These are phyloP conservation scores for Netelia inedita DNA, from an alignment of 2,888 invertebrate species.

Conservation along the genomic window DNA sequence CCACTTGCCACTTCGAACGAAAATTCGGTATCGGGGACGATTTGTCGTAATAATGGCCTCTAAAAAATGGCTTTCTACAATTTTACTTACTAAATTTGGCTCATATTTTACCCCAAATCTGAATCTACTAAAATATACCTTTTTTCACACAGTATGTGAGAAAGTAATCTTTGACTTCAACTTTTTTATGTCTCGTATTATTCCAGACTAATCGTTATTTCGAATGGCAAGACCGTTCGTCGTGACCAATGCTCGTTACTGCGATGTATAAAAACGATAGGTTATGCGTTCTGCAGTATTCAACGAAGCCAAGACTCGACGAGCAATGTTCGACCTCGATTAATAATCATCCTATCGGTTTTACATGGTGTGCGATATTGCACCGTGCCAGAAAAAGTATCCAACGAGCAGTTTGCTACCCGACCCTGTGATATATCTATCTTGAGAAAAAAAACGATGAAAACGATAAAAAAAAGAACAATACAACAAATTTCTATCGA, in stretches of 20 bases:
- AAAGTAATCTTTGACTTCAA: too few relatives aligned
- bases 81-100: too few relatives aligned
- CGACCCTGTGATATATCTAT: not conserved
- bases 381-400: not conserved
- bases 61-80: too few relatives aligned
- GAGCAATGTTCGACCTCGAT: conserved; percentile 49
- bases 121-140: too few relatives aligned
- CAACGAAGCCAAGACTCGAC: conserved; percentile 8
- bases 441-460: not conserved
- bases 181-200: too few relatives aligned
- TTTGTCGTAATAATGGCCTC: too few relatives aligned
- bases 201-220: not conserved
- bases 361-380: conserved; percentile 21
- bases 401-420: conserved; percentile 6
- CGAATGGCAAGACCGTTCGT: not conserved
- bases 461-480: conserved; percentile 14
- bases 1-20: too few relatives aligned
- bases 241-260: not conserved
- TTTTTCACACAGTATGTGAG: too few relatives aligned
- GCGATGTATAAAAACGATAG: not conserved
- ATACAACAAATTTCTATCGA: conserved; percentile 15
- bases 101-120: too few relatives aligned
- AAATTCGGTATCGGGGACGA: too few relatives aligned
- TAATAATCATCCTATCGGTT: conserved; percentile 45
- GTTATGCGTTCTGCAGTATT: not conserved